Base-by-base conservation (phyloP, 2,888 invertebrate genomes). In the Ganaspis brasiliensis region DNA sequence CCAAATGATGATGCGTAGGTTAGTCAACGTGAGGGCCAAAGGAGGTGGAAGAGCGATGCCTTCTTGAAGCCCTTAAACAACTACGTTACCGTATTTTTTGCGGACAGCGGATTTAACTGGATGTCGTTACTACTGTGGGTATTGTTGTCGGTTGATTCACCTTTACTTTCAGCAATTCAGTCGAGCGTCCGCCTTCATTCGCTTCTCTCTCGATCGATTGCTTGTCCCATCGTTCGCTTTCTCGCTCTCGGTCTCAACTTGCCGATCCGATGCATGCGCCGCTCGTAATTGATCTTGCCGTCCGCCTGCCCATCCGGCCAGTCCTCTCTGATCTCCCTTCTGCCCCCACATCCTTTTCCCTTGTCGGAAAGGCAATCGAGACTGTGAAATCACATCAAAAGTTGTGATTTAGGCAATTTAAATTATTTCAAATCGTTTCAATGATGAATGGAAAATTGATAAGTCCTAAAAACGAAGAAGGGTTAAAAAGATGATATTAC, bases 261-360 rank as follows among this genome's bases (percentile, higher is more conserved):
- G 79, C 56, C 78, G 83, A 81, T 85, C 83, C 86, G 86, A 89
- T 88, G 86, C 86, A 89, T 90, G 87, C 88, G 88, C 86, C 86
- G 88, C 84, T 83, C 89, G 90, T 90, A 90, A 90, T 52, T 90
- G 90, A 90, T 88, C 90, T 89, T 89, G 88, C 87, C 84, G 79
- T 86, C 82, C 84, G 84, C 85, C 84, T 84, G 84, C 83, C 83
- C 80, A 75, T 75, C 79, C 73, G 79, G 82, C 83, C 81, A 83
- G 81, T 84, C 85, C 82, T 76, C 45, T 76, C 81, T 67, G 72
- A 76, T 72, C 74, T 72, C 70, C 72, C 79, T 61, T 75, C 81
- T 72, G 75, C 75, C 78, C 78, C 76, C 75, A 37, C 73, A 16
- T 31, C 63, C 79, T 78, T 76, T 73, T 31, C 67, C 26, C 16